Evolutionary conservation across 2,888 invertebrate genomes (phyloP), one percentile per base, ranked within the genome.

Genomic region (Apantesis nais): DNA sequence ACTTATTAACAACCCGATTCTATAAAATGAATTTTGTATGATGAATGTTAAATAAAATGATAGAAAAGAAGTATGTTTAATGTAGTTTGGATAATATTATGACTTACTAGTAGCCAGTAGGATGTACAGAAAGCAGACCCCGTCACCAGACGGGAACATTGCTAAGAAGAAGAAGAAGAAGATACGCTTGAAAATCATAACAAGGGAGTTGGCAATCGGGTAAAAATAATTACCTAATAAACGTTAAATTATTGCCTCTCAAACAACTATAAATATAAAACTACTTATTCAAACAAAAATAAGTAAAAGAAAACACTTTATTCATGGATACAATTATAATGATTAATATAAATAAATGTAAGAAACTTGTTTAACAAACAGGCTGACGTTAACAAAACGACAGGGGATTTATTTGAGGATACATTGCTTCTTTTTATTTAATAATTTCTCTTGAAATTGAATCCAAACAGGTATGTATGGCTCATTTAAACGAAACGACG

Each of bases 381-480:
- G 60, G 71, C 68, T 74, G 75, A 81, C 80, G 74, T 75, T 73
- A 81, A 73, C 72, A 74, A 55, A 82, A 80, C 68, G 78, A 77
- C 75, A 72, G n/a, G 69, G 34, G 41, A 61, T 52, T 68, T 64
- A 58, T 22, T 25, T 58, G 55, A 16, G 22, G 70, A 74, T 81
- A 77, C 74, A 73, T 74, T 29, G 41, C 11, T 22, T 62, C 19
- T n/a, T 62, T 62, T 62, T 62, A 22, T 62, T 62, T 62, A 37
- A 62, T 62, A 62, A 62, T 62, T 62, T 37, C 31, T 61, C 11
- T 62, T 62, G 31, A n/a, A 62, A 62, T 55, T 25, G 55, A 55
- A 55, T 55, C 11, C 25, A 62, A 62, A 62, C 62, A 62, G 62
- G 62, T 37, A 58, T 58, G 29, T 58, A 58, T 16, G 29, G 37